phyloP scores from a whole-genome alignment of 2,888 invertebrate species.

The Ernsta delagoae region DNA sequence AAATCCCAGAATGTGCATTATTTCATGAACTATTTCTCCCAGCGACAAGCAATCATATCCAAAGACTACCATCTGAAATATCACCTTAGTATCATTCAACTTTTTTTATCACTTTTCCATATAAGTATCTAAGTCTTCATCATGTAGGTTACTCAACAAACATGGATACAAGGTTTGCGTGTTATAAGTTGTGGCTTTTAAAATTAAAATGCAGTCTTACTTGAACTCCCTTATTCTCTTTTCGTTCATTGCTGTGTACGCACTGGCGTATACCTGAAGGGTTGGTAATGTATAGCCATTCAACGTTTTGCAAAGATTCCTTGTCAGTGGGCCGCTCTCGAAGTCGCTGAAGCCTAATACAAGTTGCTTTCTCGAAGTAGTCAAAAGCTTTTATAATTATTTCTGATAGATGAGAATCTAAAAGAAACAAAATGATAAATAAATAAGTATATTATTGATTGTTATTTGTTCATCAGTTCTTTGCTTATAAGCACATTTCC shows the following conservation, averaged over 20 bases:
- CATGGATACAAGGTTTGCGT: no score
- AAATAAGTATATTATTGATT: no score
- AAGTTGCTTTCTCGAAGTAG: constrained; percentile 71
- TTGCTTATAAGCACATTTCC: no score
- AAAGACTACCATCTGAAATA: constrained; percentile 67
- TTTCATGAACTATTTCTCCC: constrained; percentile 91
- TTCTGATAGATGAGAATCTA: constrained; percentile 61
- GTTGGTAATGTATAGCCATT: constrained; percentile 75
- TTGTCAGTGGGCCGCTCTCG: constrained; percentile 66
- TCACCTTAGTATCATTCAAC: no score
- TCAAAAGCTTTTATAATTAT: constrained; percentile 66
- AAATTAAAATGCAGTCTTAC: constrained; percentile 47
- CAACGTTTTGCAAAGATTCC: constrained; percentile 58
- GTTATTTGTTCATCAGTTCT: no score
- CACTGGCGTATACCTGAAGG: constrained; percentile 72
- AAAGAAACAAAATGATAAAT: neutral
- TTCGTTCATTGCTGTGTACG: constrained; percentile 73
- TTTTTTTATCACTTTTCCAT: no score
- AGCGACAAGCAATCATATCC: constrained; percentile 82
- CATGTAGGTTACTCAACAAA: no score
- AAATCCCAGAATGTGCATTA: constrained; percentile 92
- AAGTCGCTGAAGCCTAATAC: constrained; percentile 70
- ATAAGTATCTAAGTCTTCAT: no score
- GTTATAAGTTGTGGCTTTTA: no score
- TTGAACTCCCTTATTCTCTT: constrained; percentile 67